These are phyloP conservation scores for Dicrurus megarhynchus DNA, from an alignment of 2,113 vertebrate genomes.

Conservation along the genomic window DNA sequence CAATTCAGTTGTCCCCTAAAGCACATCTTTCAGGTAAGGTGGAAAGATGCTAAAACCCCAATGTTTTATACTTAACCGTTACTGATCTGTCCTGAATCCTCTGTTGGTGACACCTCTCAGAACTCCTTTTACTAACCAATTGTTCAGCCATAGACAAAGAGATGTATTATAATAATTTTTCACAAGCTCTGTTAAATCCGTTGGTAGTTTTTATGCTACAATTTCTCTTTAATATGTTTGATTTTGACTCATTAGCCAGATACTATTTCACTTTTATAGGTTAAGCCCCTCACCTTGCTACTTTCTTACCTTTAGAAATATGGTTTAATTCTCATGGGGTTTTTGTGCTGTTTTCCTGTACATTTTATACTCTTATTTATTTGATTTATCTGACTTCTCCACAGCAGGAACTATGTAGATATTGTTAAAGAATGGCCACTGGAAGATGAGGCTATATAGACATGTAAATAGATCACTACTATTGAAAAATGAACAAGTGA, in stretches of 20 bases:
- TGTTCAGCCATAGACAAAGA: background rate
- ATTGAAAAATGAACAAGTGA: background rate
- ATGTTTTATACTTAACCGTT: background rate
- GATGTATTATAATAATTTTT: background rate
- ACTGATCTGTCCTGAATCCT: background rate
- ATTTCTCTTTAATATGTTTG: background rate
- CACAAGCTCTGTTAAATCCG: background rate
- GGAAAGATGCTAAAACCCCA: background rate
- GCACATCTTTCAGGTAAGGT: background rate
- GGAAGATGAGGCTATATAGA: background rate
- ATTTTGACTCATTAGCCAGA: background rate
- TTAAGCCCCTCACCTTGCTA: background rate
- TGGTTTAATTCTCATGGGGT: background rate
- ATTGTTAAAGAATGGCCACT: background rate
- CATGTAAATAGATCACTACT: background rate
- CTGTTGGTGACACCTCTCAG: background rate
- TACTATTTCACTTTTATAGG: background rate
- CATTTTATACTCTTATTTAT: background rate
- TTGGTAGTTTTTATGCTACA: background rate
- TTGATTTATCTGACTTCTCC: background rate
- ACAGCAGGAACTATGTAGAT: background rate
- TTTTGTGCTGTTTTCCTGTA: background rate
- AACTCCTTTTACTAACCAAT: background rate
- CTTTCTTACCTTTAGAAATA: background rate
- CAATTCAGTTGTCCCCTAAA: background rate